phyloP scores from a whole-genome alignment of 2,113 vertebrate species.

The Petromus typicus region DNA sequence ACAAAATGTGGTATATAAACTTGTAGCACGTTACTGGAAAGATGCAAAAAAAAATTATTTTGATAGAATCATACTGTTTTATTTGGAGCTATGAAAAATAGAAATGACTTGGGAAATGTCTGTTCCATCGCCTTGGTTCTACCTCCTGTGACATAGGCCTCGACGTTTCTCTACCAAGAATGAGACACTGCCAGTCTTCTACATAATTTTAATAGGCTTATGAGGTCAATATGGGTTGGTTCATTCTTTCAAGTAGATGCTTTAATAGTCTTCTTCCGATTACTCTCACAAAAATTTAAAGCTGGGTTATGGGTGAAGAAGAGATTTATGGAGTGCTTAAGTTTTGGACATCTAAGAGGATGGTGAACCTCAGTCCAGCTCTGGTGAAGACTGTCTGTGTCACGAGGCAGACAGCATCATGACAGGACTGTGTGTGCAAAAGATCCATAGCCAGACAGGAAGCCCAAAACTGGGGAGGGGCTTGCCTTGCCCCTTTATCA shows the following conservation, averaged over 20 bases:
- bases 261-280: not conserved
- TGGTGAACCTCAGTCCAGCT: not conserved
- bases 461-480: not conserved
- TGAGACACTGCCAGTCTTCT: not conserved
- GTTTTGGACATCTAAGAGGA: not conserved
- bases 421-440: not conserved
- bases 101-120: not conserved
- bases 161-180: not conserved
- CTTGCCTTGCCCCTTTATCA: not conserved
- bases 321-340: not conserved
- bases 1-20: not conserved
- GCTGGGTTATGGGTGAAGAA: not conserved
- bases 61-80: not conserved
- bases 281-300: not conserved
- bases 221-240: not conserved
- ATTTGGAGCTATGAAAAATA: not conserved
- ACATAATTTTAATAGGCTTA: not conserved
- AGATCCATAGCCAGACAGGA: not conserved
- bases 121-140: not conserved
- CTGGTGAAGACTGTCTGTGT: not conserved
- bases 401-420: not conserved
- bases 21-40: not conserved
- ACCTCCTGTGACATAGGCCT: not conserved
- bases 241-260: not conserved
- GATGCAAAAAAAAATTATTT: not conserved